Percentiles rank a stretch among this genome's conserved stretches.
Evolutionary conservation across 2,113 vertebrate genomes (phyloP).

Genomic region (Steatornis caripensis): DNA sequence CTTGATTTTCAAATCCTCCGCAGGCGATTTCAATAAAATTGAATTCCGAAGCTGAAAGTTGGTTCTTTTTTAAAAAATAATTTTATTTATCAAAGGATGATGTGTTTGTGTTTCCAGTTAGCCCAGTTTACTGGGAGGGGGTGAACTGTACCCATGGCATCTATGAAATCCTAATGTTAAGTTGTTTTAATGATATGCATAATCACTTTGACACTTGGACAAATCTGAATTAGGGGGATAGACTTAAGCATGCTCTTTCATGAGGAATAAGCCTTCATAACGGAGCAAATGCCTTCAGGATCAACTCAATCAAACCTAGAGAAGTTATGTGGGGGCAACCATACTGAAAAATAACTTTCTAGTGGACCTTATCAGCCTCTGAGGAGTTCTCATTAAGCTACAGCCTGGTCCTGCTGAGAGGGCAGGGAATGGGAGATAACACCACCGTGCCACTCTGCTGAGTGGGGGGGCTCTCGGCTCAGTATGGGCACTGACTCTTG

Average conservation of each 20-base stretch:
- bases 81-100: background rate
- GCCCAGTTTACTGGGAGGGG: background rate
- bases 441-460: background rate
- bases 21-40: background rate
- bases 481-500: fast-evolving
- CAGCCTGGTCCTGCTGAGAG: background rate
- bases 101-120: background rate
- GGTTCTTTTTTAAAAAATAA: background rate
- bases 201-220: background rate
- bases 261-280: background rate
- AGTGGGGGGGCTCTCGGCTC: background rate
- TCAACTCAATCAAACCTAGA: background rate
- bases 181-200: background rate
- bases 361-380: background rate
- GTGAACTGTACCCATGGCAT: background rate
- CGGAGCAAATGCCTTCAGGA: background rate
- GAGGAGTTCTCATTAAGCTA: background rate
- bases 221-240: background rate
- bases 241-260: background rate
- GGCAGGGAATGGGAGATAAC: background rate
- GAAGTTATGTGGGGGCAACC: background rate
- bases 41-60: background rate
- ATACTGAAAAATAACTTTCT: background rate
- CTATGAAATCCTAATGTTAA: background rate
- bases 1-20: background rate